Evolutionary conservation across 2,797 vertebrate species (phyloP).

Genomic region (Tapirus indicus): DNA sequence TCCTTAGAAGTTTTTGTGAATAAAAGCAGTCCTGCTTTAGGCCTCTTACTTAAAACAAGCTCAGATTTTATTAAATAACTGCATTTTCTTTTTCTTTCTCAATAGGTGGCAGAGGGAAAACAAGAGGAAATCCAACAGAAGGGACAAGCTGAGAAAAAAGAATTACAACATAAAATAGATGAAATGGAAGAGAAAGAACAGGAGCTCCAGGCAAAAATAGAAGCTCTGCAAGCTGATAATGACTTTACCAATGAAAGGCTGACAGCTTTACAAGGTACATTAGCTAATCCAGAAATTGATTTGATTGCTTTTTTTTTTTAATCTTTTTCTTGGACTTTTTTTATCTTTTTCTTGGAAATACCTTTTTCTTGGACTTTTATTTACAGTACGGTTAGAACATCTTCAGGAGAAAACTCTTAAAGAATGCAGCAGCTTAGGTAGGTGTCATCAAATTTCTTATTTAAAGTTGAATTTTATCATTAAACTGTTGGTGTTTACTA

Average conservation of each 20-base stretch:
- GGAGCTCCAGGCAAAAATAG: conserved; percentile 98
- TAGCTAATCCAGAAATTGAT: conserved; percentile 68
- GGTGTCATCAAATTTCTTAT: conserved; percentile 88
- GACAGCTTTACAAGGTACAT: conserved; percentile 96
- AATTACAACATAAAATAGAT: conserved; percentile 96
- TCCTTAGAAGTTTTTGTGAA: conserved; percentile 35
- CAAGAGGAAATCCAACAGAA: conserved; percentile 98
- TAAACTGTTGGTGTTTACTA: conserved; percentile 43
- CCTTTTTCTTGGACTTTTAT: conserved; percentile 93
- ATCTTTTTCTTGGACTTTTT: conserved; percentile 77
- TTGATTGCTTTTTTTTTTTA: conserved; percentile 82
- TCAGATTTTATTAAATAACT: conserved; percentile 55
- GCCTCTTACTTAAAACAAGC: conserved; percentile 42
- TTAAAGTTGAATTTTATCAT: conserved; percentile 79
- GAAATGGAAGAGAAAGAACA: conserved; percentile 99
- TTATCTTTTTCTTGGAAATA: conserved; percentile 81
- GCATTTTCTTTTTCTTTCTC: conserved; percentile 51
- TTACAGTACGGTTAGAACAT: conserved; percentile 99
- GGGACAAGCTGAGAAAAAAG: conserved; percentile 95
- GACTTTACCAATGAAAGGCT: conserved; percentile 99
- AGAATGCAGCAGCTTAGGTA: conserved; percentile 99
- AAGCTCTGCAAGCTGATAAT: conserved; percentile 98
- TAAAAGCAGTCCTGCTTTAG: conserved; percentile 1
- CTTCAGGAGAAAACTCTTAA: conserved; percentile 99
- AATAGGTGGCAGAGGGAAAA: conserved; percentile 94